Conservation (phyloP, 2,888 invertebrate species). For the Oligia fasciuncula region DNA sequence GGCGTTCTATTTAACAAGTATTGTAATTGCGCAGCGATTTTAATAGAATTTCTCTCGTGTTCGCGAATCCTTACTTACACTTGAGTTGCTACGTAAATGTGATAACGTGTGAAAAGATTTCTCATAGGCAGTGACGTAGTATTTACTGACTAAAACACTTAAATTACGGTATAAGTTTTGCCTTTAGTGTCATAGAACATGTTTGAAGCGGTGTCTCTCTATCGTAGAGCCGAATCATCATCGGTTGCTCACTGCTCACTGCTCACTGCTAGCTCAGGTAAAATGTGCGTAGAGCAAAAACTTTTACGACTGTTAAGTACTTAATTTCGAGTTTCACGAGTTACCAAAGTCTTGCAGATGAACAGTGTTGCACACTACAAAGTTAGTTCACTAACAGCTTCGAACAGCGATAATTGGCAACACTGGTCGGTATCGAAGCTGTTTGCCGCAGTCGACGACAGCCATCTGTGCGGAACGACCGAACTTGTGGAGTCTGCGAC, state of each 20-base stretch:
- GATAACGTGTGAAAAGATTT: not conserved
- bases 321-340: not conserved
- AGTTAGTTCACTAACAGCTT: slow-evolving; percentile 28
- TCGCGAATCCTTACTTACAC: slow-evolving; percentile 9
- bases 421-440: slow-evolving; percentile 31
- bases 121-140: not conserved
- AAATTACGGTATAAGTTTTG: not conserved
- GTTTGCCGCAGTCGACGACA: slow-evolving; percentile 21
- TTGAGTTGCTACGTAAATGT: slow-evolving; percentile 2
- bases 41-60: slow-evolving; percentile 32
- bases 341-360: not conserved
- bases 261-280: not conserved
- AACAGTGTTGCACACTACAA: slow-evolving; percentile 15
- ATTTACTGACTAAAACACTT: not conserved
- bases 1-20: slow-evolving; percentile 33
- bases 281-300: not conserved
- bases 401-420: slow-evolving; percentile 30
- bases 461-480: slow-evolving; percentile 39
- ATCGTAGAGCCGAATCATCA: not conserved
- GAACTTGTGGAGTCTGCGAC: slow-evolving; percentile 40
- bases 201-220: not conserved
- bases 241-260: not conserved
- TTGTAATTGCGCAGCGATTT: slow-evolving; percentile 22
- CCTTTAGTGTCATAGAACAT: not conserved
- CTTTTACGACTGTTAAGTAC: not conserved